Percentiles rank a stretch among this genome's conserved stretches.
phyloP scores from a whole-genome alignment of 2,888 invertebrate species.

The Hesperia comma region DNA sequence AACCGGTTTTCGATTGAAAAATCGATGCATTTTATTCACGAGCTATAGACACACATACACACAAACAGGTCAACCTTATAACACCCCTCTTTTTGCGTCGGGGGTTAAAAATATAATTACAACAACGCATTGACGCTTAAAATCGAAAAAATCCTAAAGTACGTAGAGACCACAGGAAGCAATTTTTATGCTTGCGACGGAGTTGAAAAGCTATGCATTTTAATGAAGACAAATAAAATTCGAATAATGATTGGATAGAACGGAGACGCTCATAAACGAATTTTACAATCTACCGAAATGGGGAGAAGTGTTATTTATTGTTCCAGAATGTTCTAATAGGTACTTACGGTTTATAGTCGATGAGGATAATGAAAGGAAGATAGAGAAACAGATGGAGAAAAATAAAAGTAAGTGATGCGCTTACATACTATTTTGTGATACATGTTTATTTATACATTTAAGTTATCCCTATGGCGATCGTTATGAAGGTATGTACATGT shows the following conservation, averaged over 20 bases:
- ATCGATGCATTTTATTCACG: no score
- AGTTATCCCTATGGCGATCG: neutral
- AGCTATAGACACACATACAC: no score
- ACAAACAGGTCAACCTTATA: no score
- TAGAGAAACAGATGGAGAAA: neutral
- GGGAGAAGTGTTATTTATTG: constrained; percentile 14
- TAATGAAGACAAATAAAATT: constrained; percentile 36
- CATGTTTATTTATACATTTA: no score
- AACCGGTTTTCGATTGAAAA: no score
- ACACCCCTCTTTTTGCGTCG: no score
- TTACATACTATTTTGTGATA: no score
- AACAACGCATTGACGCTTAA: neutral
- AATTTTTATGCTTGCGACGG: constrained; percentile 35
- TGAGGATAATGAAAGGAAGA: neutral
- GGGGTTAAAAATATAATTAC: no score
- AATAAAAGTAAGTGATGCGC: no score
- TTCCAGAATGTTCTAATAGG: neutral
- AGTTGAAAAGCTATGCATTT: constrained; percentile 37
- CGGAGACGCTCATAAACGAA: constrained; percentile 29
- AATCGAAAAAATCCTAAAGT: constrained; percentile 11
- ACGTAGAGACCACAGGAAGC: constrained; percentile 21
- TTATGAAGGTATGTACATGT: constrained; percentile 40
- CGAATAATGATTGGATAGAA: constrained; percentile 35
- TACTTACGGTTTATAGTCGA: neutral
- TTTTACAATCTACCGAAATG: constrained; percentile 28